These are phyloP conservation scores for Pholis gunnellus DNA, from an alignment of 2,113 vertebrate species.

Conservation along the genomic window DNA sequence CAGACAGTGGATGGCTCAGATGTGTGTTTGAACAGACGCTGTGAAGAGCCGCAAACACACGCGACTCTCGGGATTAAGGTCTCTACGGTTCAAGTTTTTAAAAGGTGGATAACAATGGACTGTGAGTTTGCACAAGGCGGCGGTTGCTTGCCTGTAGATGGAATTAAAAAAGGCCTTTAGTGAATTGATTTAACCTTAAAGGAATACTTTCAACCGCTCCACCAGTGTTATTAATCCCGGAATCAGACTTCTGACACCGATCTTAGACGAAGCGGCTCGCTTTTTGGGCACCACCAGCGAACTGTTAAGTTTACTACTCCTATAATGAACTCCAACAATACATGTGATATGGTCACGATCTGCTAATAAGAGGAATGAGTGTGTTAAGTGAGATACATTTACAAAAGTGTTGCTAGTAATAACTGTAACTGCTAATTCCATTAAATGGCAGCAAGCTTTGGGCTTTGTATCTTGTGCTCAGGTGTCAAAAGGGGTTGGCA, in stretches of 20 bases:
- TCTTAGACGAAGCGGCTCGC: conserved; percentile 17
- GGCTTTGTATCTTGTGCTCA: conserved; percentile 70
- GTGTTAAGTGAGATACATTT: conserved; percentile 21
- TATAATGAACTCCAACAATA: conserved; percentile 12
- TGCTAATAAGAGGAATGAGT: conserved; percentile 45
- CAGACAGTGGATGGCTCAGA: conserved; percentile 58
- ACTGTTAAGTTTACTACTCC: conserved; percentile 18
- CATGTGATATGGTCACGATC: conserved; percentile 39
- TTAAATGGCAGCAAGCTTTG: conserved; percentile 65
- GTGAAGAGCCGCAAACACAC: conserved; percentile 7
- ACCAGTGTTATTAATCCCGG: conserved; percentile 35
- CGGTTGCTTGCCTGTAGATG: conserved; percentile 14
- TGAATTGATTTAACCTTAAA: conserved; percentile 41
- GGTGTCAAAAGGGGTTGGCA: conserved; percentile 21
- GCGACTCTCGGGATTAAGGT: conserved; percentile 48
- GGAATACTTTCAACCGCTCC: conserved; percentile 21
- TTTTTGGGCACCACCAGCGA: conserved; percentile 15
- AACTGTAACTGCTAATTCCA: conserved; percentile 44
- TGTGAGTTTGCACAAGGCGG: conserved; percentile 48
- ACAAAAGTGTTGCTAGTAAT: conserved; percentile 36
- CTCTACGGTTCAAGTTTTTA: conserved; percentile 62
- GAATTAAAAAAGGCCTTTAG: conserved; percentile 55
- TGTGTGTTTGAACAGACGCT: conserved; percentile 53
- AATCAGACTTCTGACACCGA: conserved; percentile 6
- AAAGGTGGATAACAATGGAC: conserved; percentile 28